Base-by-base conservation (phyloP, 2,888 invertebrate genomes). In the Scaptomyza polygonia region DNA sequence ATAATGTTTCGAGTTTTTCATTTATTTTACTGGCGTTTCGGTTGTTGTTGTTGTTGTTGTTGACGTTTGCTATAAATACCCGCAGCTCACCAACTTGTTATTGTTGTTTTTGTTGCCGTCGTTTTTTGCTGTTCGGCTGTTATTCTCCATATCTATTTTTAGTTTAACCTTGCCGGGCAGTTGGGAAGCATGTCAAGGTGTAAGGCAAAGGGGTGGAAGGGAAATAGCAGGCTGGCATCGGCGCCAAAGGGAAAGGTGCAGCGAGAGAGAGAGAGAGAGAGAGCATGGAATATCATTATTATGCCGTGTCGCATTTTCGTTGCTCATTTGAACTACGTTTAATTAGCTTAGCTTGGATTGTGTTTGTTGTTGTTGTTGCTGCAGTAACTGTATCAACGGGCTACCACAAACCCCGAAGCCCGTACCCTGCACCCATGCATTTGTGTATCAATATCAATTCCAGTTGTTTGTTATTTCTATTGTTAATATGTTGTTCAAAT, bases 121-220 rank as follows among this genome's bases (percentile, higher is more conserved):
- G 52, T 63, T 53, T 71, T 36, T 44, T 63, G 76, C 57, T 59
- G 58, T 54, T 67, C 53, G 45, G 68, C 67, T 80, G 87, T 70
- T 81, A 70, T 82, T 81, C 79, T 82, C 81, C 87, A 86, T 85
- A 84, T 72, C 82, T 82, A 82, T 82, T 82, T 82, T 65, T 82
- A 82, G 87, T 59, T 70, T 81, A 87, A 82, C 81, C 77, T 77
- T 77, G 77, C 25, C 61, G 57, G 61, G 55, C 72, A 72, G 72
- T 72, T 62, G 73, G 61, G 51, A 47, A 70, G 61, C 67, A 51
- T 57, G 61, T 57, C 58, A 58, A 71, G 40, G 29, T 34, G 45
- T 7, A 9, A 29, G 25, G 8, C 8, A 36, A 9, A 21, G 21
- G 21, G 34, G 34, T 16, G 32, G 8, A 32, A 2, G 11, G 14